Evolutionary conservation across 2,797 vertebrate genomes (phyloP), one percentile per base, ranked within the genome.

Genomic region (Dermochelys coriacea): DNA sequence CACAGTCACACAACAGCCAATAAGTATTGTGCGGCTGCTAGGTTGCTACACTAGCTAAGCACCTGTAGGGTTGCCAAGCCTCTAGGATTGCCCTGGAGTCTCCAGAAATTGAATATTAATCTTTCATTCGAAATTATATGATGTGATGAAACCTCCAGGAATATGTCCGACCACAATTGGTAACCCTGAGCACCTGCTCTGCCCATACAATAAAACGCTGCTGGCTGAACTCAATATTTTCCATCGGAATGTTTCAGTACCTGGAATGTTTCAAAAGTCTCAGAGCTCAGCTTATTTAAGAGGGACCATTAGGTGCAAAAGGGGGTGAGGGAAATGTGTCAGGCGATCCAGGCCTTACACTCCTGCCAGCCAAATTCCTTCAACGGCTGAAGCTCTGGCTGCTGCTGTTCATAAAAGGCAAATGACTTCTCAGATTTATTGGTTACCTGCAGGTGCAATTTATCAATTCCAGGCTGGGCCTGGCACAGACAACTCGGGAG

Each of bases 391-490:
- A 93, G 92, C 86, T 78, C 91, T 86, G 8, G n/a, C 88, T 0
- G 10, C 74, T 97, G 87, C 85, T 96, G 87, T 96, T 97, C 97
- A 96, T 97, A 96, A 98, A 97, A 96, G 96, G 92, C 93, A 96
- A 97, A 97, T 90, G 93, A 97, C 94, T 97, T 78, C 87, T 87
- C 94, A 96, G 97, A 96, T 98, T 97, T 98, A 97, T 97, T 97
- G 94, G 97, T 96, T 97, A 95, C 93, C 96, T 96, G 93, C 94
- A 97, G 95, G 94, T 97, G 96, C 85, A 95, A 97, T 97, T 97
- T 95, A 97, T 97, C 94, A 97, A 80, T 94, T 84, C 79, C 91
- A 89, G 95, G 82, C 94, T 94, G 86, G 90, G 85, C 54, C 75
- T 45, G 94, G 83, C 96, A 88, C 45, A 84, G 94, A 96, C 94